Conservation (phyloP, 2,797 vertebrate species). For the Clarias laeviceps region DNA sequence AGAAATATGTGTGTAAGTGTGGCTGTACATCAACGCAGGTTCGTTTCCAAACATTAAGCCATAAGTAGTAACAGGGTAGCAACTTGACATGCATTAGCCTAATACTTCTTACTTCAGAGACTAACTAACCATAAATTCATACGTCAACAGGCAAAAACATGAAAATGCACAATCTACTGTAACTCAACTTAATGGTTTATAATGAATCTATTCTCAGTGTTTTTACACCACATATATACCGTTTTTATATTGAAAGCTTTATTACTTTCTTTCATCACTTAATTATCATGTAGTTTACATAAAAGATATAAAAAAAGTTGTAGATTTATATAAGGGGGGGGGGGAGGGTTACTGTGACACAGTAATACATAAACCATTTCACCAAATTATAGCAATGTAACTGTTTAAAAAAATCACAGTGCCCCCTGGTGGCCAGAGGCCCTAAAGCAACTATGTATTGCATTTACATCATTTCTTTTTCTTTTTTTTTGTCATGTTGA, state of each 20-base stretch:
- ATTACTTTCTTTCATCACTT: background rate
- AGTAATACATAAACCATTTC: background rate
- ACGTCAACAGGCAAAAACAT: background rate
- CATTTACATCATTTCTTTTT: no score
- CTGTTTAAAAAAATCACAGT: background rate
- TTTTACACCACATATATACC: background rate
- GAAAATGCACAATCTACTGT: background rate
- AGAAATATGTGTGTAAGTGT: background rate
- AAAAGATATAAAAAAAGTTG: background rate
- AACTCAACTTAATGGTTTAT: background rate
- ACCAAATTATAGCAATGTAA: background rate
- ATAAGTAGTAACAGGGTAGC: no score
- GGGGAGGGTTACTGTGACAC: background rate
- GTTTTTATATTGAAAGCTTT: background rate
- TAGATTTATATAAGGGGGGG: background rate
- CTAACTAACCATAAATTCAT: background rate
- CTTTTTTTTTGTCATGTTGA: background rate
- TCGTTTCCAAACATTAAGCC: background rate
- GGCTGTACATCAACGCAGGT: background rate
- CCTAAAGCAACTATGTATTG: no score
- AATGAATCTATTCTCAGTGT: background rate
- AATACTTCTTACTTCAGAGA: background rate
- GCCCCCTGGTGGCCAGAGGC: background rate
- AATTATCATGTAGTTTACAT: background rate
- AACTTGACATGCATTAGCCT: background rate